phyloP scores from a whole-genome alignment of 2,113 vertebrate species.

The Cercocebus atys region DNA sequence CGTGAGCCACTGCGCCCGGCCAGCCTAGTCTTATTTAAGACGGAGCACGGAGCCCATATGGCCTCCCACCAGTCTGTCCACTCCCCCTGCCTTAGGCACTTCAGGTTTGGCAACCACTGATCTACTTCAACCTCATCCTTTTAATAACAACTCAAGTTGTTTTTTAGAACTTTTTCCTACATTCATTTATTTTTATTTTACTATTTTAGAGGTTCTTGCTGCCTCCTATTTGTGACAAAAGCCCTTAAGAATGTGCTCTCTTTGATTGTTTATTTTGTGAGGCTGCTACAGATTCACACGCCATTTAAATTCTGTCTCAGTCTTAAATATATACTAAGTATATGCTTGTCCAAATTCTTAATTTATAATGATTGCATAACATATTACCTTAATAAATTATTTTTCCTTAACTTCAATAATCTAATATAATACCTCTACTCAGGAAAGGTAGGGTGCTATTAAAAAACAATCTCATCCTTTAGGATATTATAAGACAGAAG shows the following conservation, averaged over 20 bases:
- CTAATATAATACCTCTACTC: background rate
- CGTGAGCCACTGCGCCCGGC: no score
- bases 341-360: background rate
- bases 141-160: background rate
- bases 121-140: background rate
- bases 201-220: background rate
- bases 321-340: background rate
- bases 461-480: background rate
- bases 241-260: background rate
- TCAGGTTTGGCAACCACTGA: background rate
- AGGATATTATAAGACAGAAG: background rate
- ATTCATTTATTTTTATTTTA: background rate
- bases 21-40: background rate
- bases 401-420: background rate
- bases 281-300: background rate
- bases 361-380: background rate
- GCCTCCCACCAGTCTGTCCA: background rate
- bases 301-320: background rate
- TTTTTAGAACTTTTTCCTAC: background rate
- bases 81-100: background rate
- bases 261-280: background rate
- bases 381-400: background rate
- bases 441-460: background rate
- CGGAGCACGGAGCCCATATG: rapidly evolving
- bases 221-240: background rate